Evolutionary conservation across 2,797 vertebrate genomes (phyloP).

Genomic region (Tenualosa thibaudeaui): DNA sequence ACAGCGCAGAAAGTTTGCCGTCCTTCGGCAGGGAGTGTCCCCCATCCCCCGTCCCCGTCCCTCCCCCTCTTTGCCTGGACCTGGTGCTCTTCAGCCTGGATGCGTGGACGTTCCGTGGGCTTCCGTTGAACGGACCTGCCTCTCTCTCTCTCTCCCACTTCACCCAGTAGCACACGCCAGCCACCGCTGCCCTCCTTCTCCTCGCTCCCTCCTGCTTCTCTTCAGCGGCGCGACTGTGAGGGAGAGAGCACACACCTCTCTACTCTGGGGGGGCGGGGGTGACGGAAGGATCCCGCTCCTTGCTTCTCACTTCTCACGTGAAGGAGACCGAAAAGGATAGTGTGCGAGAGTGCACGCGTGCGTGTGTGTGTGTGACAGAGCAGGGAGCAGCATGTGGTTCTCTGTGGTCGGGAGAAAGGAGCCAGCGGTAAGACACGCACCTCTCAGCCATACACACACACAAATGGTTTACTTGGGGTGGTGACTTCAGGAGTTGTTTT

Average conservation of each 20-base stretch:
- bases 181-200: not conserved
- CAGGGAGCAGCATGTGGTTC: slow-evolving; percentile 84
- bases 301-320: not conserved
- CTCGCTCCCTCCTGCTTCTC: not conserved
- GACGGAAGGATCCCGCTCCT: not conserved
- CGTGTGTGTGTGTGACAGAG: not conserved
- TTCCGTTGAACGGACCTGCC: not conserved
- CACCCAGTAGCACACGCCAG: not conserved
- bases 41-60: too few relatives aligned
- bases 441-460: not conserved
- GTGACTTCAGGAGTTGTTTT: not conserved
- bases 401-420: slow-evolving; percentile 90
- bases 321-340: not conserved
- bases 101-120: slow-evolving; percentile 5
- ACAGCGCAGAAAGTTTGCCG: slow-evolving; percentile 46
- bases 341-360: not conserved
- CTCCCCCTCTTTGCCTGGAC: too few relatives aligned
- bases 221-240: not conserved
- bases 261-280: not conserved
- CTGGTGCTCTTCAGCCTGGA: slow-evolving; percentile 65
- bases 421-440: slow-evolving; percentile 75
- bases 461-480: not conserved
- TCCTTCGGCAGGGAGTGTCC: not conserved
- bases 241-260: not conserved
- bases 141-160: not conserved